Percentiles rank a stretch among this genome's conserved stretches.
Conservation (phyloP, 2,113 vertebrate species). For the Lampris incognitus region DNA sequence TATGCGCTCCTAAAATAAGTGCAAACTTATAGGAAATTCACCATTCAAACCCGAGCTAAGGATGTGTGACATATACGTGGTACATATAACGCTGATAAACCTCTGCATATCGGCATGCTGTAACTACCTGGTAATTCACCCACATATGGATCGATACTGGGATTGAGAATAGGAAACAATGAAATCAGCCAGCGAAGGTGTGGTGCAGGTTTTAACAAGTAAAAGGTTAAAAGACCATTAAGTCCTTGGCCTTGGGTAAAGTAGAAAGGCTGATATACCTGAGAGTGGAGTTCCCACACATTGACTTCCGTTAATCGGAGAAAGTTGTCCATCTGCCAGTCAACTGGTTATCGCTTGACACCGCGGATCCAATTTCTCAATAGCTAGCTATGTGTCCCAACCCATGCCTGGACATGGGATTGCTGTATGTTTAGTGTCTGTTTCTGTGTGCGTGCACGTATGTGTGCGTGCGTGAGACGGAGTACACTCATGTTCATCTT, state of each 20-base stretch:
- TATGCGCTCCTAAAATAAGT: background rate
- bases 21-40: background rate
- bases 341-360: constrained; percentile 40
- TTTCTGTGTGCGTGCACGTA: constrained; percentile 1
- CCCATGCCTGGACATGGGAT: background rate
- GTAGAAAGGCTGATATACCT: background rate
- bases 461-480: background rate
- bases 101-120: background rate
- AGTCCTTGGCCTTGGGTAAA: background rate
- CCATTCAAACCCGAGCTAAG: background rate
- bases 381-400: background rate
- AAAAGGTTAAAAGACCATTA: background rate
- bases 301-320: constrained; percentile 5
- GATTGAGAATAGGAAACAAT: no score
- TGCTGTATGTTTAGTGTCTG: constrained; percentile 1
- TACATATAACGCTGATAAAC: no score
- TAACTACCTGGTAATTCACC: background rate
- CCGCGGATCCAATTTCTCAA: constrained; percentile 42
- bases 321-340: constrained; percentile 5
- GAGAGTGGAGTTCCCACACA: background rate
- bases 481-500: background rate
- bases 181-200: no score
- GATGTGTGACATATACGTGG: background rate
- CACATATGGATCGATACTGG: background rate
- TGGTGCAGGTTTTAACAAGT: background rate